Conservation (phyloP, 2,888 invertebrate species). For the Poecilus cupreus region DNA sequence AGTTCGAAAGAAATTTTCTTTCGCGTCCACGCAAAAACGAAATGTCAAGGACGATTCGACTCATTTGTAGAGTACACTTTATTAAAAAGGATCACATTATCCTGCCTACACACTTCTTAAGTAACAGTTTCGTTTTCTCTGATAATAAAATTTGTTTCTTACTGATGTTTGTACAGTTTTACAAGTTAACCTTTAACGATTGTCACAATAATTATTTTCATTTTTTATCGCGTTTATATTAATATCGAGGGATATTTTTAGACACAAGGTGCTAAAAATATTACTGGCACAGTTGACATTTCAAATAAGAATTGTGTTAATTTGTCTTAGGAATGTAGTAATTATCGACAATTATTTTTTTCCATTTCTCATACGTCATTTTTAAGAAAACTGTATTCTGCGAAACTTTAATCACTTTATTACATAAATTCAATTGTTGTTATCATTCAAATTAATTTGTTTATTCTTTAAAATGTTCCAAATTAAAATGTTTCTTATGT, state of each 20-base stretch:
- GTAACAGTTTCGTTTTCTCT: background rate
- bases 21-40: conserved; percentile 10
- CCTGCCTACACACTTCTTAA: background rate
- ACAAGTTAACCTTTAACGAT: conserved; percentile 17
- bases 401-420: background rate
- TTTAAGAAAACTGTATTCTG: background rate
- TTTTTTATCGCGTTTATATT: conserved; percentile 2
- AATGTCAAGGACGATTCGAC: conserved; percentile 18
- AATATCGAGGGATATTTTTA: background rate
- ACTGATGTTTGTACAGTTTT: background rate
- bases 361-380: background rate
- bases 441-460: background rate
- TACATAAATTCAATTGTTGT: background rate
- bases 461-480: background rate
- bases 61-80: background rate
- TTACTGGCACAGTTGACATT: too few species aligned
- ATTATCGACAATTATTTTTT: background rate
- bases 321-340: background rate
- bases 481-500: too few species aligned
- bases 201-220: conserved; percentile 8
- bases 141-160: conserved; percentile 9
- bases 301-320: too few species aligned
- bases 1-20: background rate
- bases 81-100: conserved; percentile 26
- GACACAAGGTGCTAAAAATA: background rate